Evolutionary conservation across 2,797 vertebrate species (phyloP), one percentile per base, ranked within the genome.

Genomic region (Amblyraja radiata): DNA sequence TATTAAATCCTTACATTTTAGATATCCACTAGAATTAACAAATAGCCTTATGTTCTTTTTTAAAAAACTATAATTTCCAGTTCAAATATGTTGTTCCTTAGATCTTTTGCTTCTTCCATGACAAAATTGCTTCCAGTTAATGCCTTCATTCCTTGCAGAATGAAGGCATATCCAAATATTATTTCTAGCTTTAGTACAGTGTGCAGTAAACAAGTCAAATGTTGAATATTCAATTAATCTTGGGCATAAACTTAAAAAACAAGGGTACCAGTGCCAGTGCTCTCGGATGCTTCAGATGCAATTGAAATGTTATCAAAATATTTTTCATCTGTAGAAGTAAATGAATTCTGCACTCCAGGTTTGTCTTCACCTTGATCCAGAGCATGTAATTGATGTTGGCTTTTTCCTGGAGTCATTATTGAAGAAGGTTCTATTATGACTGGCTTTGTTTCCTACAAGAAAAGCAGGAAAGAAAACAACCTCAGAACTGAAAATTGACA

Each of bases 261-360:
- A 94, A 84, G 86, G 97, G 97, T 96, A 99, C 98, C 97, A 32
- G 95, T 96, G 94, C 95, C 95, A 94, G 95, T 95, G 93, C 95
- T 97, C 95, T 99, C 98, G 16, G 98, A 98, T 77, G 98, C 98
- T 96, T 99, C 99, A 7, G 98, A 98, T 93, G 98, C 97, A 94
- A 97, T 97, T 95, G 98, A 99, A 96, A 98, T 96, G 93, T 97
- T 97, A 95, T 99, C 98, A 63, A 97, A 98, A 93, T 97, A 97
- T 95, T 97, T 98, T 94, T 99, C 98, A 95, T 98, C 98, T 7
- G 97, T 95, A 94, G 97, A 96, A 95, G 96, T 97, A 95, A 96
- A 94, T 25, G 95, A 96, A 95, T 96, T 96, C 93, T 97, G 95
- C 84, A 95, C 95, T 94, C 96, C 96, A 93, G 95, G 95, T 96